These are phyloP conservation scores for Rhynchotus rufescens DNA, from an alignment of 2,797 vertebrate species.

Conservation along the genomic window DNA sequence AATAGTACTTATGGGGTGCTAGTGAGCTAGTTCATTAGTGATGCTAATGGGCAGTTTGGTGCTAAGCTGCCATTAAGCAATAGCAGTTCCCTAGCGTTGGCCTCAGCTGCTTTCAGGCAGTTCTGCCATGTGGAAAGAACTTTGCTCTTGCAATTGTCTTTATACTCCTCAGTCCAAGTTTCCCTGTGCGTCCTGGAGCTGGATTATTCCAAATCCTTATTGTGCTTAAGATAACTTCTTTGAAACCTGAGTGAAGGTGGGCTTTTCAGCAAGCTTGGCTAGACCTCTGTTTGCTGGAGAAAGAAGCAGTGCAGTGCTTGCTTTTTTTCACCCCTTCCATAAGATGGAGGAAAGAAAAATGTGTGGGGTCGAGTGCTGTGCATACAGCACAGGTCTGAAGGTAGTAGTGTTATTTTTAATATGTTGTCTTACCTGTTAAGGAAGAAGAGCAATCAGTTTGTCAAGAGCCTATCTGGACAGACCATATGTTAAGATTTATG, in stretches of 20 bases:
- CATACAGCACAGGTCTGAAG: neutral
- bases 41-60: neutral
- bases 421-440: neutral
- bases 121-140: neutral
- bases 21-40: neutral
- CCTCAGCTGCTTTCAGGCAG: neutral
- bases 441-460: neutral
- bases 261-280: neutral
- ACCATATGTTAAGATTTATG: neutral
- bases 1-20: neutral
- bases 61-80: neutral
- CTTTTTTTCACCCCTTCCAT: rapidly evolving
- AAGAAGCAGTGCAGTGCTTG: neutral
- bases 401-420: neutral
- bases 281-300: rapidly evolving
- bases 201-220: neutral
- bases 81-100: neutral
- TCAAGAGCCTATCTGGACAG: neutral
- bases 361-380: neutral
- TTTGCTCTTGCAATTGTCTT: rapidly evolving
- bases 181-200: neutral
- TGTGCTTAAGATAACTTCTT: neutral
- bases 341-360: neutral
- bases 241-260: neutral
- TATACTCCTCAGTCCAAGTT: neutral